These are phyloP conservation scores for Hycleus cichorii DNA, from an alignment of 1,140 invertebrate species.

Conservation along the genomic window DNA sequence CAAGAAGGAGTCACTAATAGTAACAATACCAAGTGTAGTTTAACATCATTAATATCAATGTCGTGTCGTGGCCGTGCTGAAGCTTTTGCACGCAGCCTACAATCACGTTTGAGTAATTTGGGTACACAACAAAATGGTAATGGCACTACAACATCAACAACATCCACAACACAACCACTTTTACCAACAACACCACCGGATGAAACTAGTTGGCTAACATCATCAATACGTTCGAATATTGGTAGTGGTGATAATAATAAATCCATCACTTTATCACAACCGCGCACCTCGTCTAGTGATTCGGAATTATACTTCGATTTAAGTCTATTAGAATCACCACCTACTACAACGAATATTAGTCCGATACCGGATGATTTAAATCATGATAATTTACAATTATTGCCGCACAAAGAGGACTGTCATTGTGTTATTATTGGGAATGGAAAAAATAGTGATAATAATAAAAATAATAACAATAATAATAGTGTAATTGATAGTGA, in stretches of 20 bases:
- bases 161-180: no score
- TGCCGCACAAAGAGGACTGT: conserved; percentile 27
- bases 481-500: conserved; percentile 44
- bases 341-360: conserved; percentile 41
- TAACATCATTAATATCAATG: conserved; percentile 51
- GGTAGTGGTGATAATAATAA: background rate
- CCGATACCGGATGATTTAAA: conserved; percentile 46
- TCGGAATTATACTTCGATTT: conserved; percentile 52
- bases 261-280: conserved; percentile 38
- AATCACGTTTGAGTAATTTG: conserved; percentile 61
- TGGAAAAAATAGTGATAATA: conserved; percentile 36
- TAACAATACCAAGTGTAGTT: conserved; percentile 38
- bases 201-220: conserved; percentile 44
- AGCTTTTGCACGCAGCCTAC: conserved; percentile 67
- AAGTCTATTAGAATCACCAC: conserved; percentile 53
- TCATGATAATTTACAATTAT: conserved; percentile 21
- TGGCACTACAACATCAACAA: background rate
- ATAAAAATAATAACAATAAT: background rate
- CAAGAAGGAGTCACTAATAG: conserved; percentile 3
- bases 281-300: conserved; percentile 44
- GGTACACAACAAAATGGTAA: conserved; percentile 39
- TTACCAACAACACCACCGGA: conserved; percentile 17
- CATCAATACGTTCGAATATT: conserved; percentile 18
- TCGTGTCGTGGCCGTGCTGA: conserved; percentile 71
- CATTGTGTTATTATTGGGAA: conserved; percentile 25